phyloP scores from a whole-genome alignment of 1,140 invertebrate genomes.

The Carposina sasakii region DNA sequence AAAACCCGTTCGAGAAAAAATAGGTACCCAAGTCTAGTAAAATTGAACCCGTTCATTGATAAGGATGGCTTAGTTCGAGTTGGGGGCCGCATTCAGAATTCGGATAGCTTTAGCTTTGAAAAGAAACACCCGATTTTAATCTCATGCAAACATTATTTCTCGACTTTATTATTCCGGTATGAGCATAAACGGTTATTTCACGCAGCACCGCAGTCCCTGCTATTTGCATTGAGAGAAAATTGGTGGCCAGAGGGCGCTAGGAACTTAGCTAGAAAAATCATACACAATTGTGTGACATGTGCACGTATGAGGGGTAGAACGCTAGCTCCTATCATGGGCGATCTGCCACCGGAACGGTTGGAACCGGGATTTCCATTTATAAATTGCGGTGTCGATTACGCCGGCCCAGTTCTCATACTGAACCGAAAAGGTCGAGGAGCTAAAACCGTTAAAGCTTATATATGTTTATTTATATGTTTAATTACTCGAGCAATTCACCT shows the following conservation, averaged over 20 bases:
- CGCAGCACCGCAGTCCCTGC: not conserved
- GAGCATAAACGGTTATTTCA: constrained; percentile 4
- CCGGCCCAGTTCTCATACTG: not conserved
- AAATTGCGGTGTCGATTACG: not conserved
- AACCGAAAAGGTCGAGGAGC: not conserved
- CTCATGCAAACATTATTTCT: not conserved
- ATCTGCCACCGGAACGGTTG: not conserved
- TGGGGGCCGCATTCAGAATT: not conserved
- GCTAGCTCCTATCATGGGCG: not conserved
- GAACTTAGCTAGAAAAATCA: not conserved
- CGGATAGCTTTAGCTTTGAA: not conserved
- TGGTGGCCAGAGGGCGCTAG: not conserved
- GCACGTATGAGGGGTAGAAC: not conserved
- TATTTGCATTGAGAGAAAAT: not conserved
- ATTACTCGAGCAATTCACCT: too few relatives aligned
- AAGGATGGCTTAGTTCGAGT: not conserved
- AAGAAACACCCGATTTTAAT: not conserved
- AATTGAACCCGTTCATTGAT: not conserved
- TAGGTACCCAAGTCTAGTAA: not conserved
- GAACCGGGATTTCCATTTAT: not conserved
- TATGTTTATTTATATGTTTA: not conserved
- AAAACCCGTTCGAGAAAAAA: not conserved
- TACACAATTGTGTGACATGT: not conserved
- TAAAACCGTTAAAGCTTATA: not conserved
- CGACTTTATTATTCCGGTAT: not conserved